Evolutionary conservation across 92 coral and sea anemone species (phyloP).

Genomic region (Zoanthus sansibaricus): DNA sequence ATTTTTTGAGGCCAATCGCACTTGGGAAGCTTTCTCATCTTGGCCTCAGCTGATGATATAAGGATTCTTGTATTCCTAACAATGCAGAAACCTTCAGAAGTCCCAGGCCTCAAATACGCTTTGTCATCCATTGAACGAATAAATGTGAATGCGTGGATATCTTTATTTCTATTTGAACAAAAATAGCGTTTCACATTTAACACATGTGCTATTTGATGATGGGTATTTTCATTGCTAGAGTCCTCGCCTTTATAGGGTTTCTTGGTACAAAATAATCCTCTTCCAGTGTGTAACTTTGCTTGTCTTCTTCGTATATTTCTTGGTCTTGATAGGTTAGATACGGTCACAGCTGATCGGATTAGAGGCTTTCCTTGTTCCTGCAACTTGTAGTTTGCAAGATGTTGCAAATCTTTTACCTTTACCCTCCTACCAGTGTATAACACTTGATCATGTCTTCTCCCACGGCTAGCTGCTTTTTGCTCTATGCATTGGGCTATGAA

Average conservation of each 20-base stretch:
- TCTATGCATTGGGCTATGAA: constrained; percentile 52
- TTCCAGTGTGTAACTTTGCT: too few species aligned
- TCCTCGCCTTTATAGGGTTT: too few species aligned
- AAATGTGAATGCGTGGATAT: constrained; percentile 47
- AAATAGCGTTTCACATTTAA: constrained; percentile 55
- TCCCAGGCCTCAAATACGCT: constrained; percentile 69
- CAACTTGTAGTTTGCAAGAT: neutral
- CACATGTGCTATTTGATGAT: constrained; percentile 70
- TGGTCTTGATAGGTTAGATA: too few species aligned
- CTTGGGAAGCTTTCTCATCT: constrained; percentile 70
- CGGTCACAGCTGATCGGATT: too few species aligned
- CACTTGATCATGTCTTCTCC: constrained; percentile 40
- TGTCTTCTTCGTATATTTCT: too few species aligned
- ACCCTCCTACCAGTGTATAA: neutral
- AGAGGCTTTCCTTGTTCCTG: too few species aligned
- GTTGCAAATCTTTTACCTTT: constrained; percentile 1
- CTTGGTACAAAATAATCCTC: too few species aligned
- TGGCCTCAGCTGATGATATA: constrained; percentile 51
- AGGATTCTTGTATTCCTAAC: constrained; percentile 58
- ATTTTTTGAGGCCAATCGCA: constrained; percentile 74
- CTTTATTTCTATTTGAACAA: constrained; percentile 40
- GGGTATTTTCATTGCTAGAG: too few species aligned
- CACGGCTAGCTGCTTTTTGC: constrained; percentile 46
- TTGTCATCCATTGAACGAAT: constrained; percentile 65
- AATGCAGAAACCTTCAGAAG: constrained; percentile 66